A percentile compares a stretch with the other conserved stretches of the same genome.
Evolutionary conservation across 2,888 invertebrate genomes (phyloP).

Genomic region (Campaea margaritaria): DNA sequence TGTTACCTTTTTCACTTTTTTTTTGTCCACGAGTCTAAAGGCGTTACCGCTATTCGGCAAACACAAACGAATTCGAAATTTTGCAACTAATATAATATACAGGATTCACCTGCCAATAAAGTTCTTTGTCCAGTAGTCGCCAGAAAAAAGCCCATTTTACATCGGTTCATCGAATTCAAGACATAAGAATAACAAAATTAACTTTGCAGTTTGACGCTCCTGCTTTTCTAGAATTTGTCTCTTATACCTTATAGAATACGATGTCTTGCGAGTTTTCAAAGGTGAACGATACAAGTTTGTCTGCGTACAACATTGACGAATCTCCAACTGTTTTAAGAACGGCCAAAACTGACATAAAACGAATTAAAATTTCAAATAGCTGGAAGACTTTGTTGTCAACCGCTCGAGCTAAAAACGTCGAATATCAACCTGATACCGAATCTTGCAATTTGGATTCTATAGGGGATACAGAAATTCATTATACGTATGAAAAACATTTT

Average conservation of each 20-base stretch:
- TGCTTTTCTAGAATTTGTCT: slow-evolving; percentile 18
- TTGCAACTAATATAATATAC: slow-evolving; percentile 69
- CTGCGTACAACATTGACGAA: slow-evolving; percentile 72
- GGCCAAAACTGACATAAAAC: slow-evolving; percentile 72
- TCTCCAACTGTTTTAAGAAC: slow-evolving; percentile 74
- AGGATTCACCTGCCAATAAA: slow-evolving; percentile 79
- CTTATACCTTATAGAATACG: slow-evolving; percentile 25
- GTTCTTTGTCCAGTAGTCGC: slow-evolving; percentile 71
- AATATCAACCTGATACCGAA: slow-evolving; percentile 65
- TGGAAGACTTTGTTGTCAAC: slow-evolving; percentile 70
- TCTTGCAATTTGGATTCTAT: slow-evolving; percentile 60
- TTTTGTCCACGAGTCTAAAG: too few relatives aligned
- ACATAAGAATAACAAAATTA: slow-evolving; percentile 51
- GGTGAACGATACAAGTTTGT: slow-evolving; percentile 43
- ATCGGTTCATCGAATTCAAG: slow-evolving; percentile 73
- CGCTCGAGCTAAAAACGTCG: slow-evolving; percentile 60
- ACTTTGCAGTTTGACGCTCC: slow-evolving; percentile 15
- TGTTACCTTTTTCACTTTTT: too few relatives aligned
- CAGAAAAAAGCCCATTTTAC: slow-evolving; percentile 67
- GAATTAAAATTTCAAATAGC: slow-evolving; percentile 81
- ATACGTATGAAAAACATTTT: slow-evolving; percentile 41
- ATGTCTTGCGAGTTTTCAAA: slow-evolving; percentile 3
- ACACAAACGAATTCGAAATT: slow-evolving; percentile 58
- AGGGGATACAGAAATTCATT: slow-evolving; percentile 49
- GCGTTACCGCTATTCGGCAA: slow-evolving; percentile 15